phyloP scores from a whole-genome alignment of 2,888 invertebrate genomes.

The Rhogogaster chlorosoma region DNA sequence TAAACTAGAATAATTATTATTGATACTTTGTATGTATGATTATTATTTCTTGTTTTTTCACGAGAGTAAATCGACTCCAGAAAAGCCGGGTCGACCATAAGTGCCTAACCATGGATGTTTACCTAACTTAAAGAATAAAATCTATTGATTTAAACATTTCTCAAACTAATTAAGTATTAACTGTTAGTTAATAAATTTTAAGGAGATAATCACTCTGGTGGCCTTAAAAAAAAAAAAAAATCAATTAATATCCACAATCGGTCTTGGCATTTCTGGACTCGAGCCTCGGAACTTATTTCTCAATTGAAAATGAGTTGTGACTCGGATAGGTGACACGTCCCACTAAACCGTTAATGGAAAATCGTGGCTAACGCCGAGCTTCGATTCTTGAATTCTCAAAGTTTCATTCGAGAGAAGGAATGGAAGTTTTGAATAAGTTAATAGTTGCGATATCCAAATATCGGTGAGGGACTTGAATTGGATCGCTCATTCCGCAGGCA shows the following conservation, averaged over 20 bases:
- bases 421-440: not conserved
- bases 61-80: slow-evolving; percentile 61
- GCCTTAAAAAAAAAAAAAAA: slow-evolving; percentile 75
- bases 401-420: not conserved
- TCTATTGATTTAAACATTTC: slow-evolving; percentile 56
- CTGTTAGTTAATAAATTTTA: slow-evolving; percentile 70
- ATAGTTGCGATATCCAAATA: not conserved
- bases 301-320: slow-evolving; percentile 1
- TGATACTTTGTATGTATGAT: slow-evolving; percentile 26
- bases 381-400: not conserved
- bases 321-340: not conserved
- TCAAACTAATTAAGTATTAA: slow-evolving; percentile 65
- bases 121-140: slow-evolving; percentile 38
- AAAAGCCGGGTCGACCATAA: slow-evolving; percentile 71
- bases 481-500: not conserved
- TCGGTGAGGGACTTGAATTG: slow-evolving; percentile 26
- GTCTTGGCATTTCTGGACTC: slow-evolving; percentile 68
- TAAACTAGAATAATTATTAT: slow-evolving; percentile 46
- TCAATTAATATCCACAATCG: slow-evolving; percentile 73
- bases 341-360: not conserved
- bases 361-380: not conserved
- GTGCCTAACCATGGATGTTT: slow-evolving; percentile 75
- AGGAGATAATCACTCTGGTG: slow-evolving; percentile 75
- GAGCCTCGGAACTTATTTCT: slow-evolving; percentile 34
- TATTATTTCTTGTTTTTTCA: slow-evolving; percentile 44